Base-by-base conservation (phyloP, 2,888 invertebrate genomes). In the Eupithecia subumbrata region DNA sequence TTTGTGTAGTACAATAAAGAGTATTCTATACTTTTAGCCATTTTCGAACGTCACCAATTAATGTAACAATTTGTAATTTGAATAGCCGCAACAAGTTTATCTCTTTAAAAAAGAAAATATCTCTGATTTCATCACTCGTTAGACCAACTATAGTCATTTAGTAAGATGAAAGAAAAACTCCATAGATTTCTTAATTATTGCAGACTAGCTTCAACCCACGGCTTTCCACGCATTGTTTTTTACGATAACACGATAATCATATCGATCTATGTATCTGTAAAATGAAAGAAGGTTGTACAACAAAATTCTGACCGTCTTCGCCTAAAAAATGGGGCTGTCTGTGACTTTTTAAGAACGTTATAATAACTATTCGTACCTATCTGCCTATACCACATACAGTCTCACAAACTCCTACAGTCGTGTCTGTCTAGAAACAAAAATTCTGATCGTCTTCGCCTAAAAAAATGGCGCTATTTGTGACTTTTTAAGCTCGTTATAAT, bases 341-440 rank as follows among this genome's bases (percentile, higher is more conserved):
- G 34, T 34, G 5, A 34, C 11, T 2, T 40, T 37, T 40, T 40
- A 40, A 56, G 52, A 22, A 9, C 12, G 25, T 60, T 25, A 5
- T 11, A 12, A 60, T 22, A 60, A 60, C 60, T 25, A 22, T 14
- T 60, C 22, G 56, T 56, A 60, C 0, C 12, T 60, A 56, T 3
- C 52, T 14, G 25, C 5, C 22, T 12, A 30, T 30, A 30, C 30
- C 22, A 56, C 56, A 52, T n/a, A 52, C 56, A 60, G 22, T 60
- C 56, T 56, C 60, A 25, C 60, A 25, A 56, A 5, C 25, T 14
- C 22, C 12, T 22, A 11, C 40, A 25, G 0, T 18, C 69, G 66
- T 56, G 72, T 73, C 82, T 84, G 83, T 85, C 86, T 84, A 84
- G 86, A n/a, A n/a, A n/a, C 2, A 0, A 37, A 37, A 37, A 37